These are phyloP conservation scores for Anhinga rufa DNA, from an alignment of 2,113 vertebrate genomes.

Conservation along the genomic window DNA sequence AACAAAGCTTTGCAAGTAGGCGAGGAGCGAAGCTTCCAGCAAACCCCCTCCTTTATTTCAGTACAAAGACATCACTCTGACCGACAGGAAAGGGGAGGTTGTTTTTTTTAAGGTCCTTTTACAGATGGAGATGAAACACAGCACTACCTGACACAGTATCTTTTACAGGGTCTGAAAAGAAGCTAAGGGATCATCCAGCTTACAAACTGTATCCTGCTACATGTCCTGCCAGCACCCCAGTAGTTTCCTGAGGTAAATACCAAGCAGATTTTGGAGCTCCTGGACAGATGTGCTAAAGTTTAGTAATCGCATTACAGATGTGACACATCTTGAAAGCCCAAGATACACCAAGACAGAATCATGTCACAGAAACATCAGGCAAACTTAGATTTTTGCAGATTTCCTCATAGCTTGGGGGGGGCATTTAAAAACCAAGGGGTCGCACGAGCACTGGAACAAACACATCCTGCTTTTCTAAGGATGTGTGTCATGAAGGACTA, in stretches of 20 bases:
- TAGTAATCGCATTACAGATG: neutral
- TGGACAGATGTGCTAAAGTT: neutral
- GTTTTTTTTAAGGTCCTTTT: neutral
- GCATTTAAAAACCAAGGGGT: neutral
- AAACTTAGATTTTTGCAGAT: neutral
- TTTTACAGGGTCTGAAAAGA: neutral
- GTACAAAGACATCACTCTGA: neutral
- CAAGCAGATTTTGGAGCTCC: neutral
- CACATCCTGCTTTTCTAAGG: neutral
- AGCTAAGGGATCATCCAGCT: neutral
- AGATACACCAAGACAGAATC: neutral
- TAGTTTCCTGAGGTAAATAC: neutral
- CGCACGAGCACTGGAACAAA: accelerated
- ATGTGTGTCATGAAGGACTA: neutral
- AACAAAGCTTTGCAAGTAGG: neutral
- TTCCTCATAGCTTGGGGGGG: neutral
- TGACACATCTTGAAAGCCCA: neutral
- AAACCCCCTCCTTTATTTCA: neutral
- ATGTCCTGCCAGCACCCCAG: neutral
- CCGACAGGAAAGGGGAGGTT: neutral
- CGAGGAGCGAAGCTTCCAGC: neutral
- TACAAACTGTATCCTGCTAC: neutral
- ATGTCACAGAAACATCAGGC: neutral
- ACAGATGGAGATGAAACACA: neutral
- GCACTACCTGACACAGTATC: neutral